A percentile compares a stretch with the other conserved stretches of the same genome.
phyloP scores from a whole-genome alignment of 2,113 vertebrate species.

The Elephantulus edwardii region DNA sequence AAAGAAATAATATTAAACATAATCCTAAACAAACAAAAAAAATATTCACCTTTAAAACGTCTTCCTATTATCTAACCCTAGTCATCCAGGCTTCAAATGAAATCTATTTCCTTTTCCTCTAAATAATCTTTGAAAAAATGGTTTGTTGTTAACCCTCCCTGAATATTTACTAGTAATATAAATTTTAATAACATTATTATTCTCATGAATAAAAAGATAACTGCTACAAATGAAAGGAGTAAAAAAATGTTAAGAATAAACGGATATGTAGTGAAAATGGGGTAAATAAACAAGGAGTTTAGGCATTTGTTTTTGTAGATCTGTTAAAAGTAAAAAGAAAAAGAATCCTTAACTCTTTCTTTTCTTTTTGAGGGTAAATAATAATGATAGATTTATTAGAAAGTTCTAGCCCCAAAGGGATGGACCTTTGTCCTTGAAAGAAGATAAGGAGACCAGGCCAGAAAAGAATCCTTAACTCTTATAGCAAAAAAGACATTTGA shows the following conservation, averaged over 20 bases:
- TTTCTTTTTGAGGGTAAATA: no score
- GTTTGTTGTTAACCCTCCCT: conserved; percentile 29
- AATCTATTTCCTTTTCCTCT: not conserved
- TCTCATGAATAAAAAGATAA: not conserved
- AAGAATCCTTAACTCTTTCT: not conserved
- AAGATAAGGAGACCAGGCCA: no score
- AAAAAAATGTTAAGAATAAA: conserved; percentile 11
- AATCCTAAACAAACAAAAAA: not conserved
- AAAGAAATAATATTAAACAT: no score
- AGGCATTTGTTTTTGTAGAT: conserved; percentile 3
- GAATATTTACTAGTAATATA: conserved; percentile 37
- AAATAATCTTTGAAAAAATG: conserved; percentile 1
- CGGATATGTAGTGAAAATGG: not conserved
- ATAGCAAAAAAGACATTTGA: not conserved
- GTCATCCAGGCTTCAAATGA: not conserved
- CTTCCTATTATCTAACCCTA: not conserved
- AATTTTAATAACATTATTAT: not conserved
- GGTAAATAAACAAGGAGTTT: not conserved
- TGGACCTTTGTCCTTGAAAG: no score
- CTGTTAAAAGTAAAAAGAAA: conserved; percentile 29
- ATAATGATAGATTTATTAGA: no score
- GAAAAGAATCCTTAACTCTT: conserved; percentile 16
- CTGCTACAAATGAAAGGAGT: not conserved
- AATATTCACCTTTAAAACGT: not conserved
- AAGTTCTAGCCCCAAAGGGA: no score